Evolutionary conservation across 2,797 vertebrate genomes (phyloP), one percentile per base, ranked within the genome.

Genomic region (Poliocrania exsul): DNA sequence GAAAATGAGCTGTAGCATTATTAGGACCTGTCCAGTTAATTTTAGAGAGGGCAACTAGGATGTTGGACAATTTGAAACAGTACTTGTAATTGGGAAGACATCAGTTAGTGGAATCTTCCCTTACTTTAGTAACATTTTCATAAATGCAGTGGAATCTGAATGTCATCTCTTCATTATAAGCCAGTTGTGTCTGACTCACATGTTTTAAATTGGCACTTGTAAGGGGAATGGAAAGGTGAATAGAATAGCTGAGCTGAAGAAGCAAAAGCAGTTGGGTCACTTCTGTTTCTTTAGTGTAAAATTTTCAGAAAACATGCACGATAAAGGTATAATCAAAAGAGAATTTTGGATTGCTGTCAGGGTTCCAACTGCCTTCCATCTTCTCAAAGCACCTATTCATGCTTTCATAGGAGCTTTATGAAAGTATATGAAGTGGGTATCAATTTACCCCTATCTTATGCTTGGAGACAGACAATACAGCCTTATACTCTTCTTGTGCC

Each of bases 291-390:
- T 82, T 51, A 58, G 46, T 49, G 51, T 85, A 74, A 86, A 74
- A 85, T 87, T 94, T 85, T 93, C 74, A 81, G 71, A 80, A 95
- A 53, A 53, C 13, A 13, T 1, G 1, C 35, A 66, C 5, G 12
- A 83, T 82, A 88, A 90, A 86, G 1, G 13, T 60, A 75, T 79
- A 84, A 90, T 90, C 88, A 81, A 88, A 95, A 81, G 51, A 72
- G 81, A 86, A 79, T 92, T 93, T 54, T 86, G 53, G 81, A 77
- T 82, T 87, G 31, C 79, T 94, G 69, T 94, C 81, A 86, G 57
- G 16, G 5, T 88, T 90, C 69, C 69, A 74, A 19, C 29, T 65
- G 84, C 65, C 65, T 93, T 88, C 72, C 31, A 18, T 92, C 69
- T 24, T 80, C 81, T 89, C 88, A 94, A 90, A 93, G 81, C 72